Conservation (phyloP, 1,140 invertebrate genomes). For the Drosophila ananassae region DNA sequence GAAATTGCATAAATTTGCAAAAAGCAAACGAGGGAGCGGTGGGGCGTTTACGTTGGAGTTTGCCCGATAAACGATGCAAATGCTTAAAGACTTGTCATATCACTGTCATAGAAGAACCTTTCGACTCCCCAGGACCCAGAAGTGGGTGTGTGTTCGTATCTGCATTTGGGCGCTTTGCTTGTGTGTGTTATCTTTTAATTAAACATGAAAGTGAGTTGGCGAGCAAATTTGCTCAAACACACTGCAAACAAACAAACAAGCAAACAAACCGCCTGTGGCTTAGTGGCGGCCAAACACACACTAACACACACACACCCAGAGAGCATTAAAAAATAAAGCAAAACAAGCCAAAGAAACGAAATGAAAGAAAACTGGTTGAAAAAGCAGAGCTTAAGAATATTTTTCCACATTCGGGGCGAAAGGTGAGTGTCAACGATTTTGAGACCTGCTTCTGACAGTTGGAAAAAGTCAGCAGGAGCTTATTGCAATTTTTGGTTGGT, state of each 20-base stretch:
- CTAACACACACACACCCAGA: conserved; percentile 28
- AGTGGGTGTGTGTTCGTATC: conserved; percentile 2
- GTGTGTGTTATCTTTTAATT: conserved; percentile 79
- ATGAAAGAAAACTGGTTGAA: conserved; percentile 2
- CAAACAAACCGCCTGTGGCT: conserved; percentile 54
- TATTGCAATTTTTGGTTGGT: background rate
- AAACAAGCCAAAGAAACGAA: conserved; percentile 13
- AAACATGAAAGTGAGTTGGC: conserved; percentile 77
- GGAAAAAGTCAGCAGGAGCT: conserved; percentile 3
- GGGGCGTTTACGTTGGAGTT: conserved; percentile 14
- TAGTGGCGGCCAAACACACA: conserved; percentile 40
- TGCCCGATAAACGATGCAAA: conserved; percentile 53
- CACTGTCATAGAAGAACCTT: conserved; percentile 11
- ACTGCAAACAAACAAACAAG: conserved; percentile 46
- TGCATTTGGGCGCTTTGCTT: conserved; percentile 13
- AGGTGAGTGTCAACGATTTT: conserved; percentile 40
- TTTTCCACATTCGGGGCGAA: conserved; percentile 8
- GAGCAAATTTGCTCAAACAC: conserved; percentile 60
- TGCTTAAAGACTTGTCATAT: conserved; percentile 66
- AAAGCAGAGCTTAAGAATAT: conserved; percentile 25
- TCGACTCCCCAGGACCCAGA: background rate
- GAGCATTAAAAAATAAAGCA: conserved; percentile 35
- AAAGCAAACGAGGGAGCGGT: background rate
- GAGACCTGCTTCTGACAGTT: conserved; percentile 18
- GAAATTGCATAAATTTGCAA: conserved; percentile 70